A percentile compares a stretch with the other conserved stretches of the same genome.
Evolutionary conservation across 2,888 invertebrate genomes (phyloP).

Genomic region (Deroplatys truncata): DNA sequence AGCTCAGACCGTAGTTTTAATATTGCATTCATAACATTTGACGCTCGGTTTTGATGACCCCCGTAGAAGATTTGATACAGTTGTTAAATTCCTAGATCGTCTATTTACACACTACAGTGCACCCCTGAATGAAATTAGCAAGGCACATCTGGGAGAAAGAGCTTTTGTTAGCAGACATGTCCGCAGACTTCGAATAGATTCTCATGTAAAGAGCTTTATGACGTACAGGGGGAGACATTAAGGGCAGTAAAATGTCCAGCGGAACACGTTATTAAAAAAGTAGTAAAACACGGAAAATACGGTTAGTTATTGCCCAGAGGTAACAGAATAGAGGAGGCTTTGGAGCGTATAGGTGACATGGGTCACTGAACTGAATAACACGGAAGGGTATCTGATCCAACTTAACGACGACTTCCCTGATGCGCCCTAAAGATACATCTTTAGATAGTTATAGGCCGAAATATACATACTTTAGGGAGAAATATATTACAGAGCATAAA

Average conservation of each 20-base stretch:
- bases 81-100: neutral
- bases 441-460: no score
- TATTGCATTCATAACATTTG: no score
- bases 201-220: neutral
- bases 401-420: no score
- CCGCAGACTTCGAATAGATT: neutral
- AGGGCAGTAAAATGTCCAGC: neutral
- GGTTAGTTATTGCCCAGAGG: neutral
- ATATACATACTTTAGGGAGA: no score
- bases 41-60: no score
- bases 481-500: no score
- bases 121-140: neutral
- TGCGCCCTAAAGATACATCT: no score
- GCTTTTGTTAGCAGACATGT: neutral
- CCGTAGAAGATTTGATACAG: neutral
- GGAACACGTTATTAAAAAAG: slow-evolving; percentile 4
- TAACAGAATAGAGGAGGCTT: neutral
- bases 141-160: neutral
- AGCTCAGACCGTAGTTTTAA: no score
- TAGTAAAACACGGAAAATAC: neutral
- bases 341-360: neutral
- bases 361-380: neutral
- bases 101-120: neutral
- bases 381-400: neutral
- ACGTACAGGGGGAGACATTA: neutral